A percentile compares a stretch with the other conserved stretches of the same genome.
Evolutionary conservation across 2,113 vertebrate species (phyloP).

Genomic region (Pachyramphus minor): DNA sequence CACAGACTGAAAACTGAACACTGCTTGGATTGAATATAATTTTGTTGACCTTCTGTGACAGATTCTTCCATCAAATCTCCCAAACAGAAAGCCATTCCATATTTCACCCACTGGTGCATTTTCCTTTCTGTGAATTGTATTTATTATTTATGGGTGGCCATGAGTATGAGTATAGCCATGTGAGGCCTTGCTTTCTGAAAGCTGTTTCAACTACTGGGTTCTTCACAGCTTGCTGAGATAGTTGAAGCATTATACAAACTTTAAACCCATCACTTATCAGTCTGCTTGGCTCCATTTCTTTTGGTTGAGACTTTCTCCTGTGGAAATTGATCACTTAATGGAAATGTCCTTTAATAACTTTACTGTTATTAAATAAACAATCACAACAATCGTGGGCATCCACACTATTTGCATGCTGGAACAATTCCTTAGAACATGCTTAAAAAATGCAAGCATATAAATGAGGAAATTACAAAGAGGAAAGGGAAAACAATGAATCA

Average conservation of each 20-base stretch:
- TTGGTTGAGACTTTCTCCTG: slow-evolving; percentile 10
- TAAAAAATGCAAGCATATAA: slow-evolving; percentile 31
- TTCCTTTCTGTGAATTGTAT: not conserved
- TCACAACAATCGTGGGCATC: not conserved
- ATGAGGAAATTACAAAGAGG: slow-evolving; percentile 27
- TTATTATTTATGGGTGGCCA: not conserved
- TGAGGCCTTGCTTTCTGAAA: not conserved
- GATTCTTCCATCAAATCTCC: not conserved
- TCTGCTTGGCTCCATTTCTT: not conserved
- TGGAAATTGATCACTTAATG: not conserved
- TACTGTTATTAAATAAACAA: slow-evolving; percentile 42
- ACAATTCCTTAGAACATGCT: slow-evolving; percentile 65
- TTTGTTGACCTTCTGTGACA: not conserved
- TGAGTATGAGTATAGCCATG: too few species aligned
- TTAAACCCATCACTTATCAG: not conserved
- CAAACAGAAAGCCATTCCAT: not conserved
- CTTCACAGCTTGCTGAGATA: not conserved
- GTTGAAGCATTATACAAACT: not conserved
- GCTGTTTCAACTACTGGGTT: not conserved
- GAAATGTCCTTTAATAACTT: not conserved
- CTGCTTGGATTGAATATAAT: not conserved
- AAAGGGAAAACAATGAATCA: not conserved
- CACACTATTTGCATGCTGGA: slow-evolving; percentile 63
- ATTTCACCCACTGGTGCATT: not conserved
- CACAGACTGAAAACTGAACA: not conserved